A percentile compares a stretch with the other conserved stretches of the same genome.
These are phyloP conservation scores for Spizaetus ornatus DNA, from an alignment of 2,113 vertebrate genomes.

Conservation along the genomic window DNA sequence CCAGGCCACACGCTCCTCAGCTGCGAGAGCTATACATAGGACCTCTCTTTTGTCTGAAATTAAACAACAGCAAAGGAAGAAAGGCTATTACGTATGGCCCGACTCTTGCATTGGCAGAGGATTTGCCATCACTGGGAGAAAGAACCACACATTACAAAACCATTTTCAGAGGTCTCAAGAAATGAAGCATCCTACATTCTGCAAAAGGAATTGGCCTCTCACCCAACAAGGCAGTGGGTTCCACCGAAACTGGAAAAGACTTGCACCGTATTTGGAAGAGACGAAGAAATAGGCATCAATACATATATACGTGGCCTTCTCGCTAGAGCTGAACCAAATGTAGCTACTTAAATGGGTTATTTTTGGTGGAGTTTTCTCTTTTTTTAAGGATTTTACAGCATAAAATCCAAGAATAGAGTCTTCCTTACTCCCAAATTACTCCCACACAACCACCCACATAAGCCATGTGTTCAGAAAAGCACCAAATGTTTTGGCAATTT, in stretches of 20 bases:
- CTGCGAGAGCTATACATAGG: neutral
- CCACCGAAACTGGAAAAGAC: neutral
- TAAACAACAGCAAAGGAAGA: neutral
- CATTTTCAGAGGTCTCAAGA: neutral
- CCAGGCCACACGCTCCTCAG: neutral
- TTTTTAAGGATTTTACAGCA: neutral
- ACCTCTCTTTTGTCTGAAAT: neutral
- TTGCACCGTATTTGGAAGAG: neutral
- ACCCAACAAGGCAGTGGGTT: neutral
- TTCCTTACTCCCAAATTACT: slow-evolving; percentile 33
- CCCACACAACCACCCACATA: slow-evolving; percentile 18
- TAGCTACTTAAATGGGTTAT: neutral
- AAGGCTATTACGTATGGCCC: fast-evolving
- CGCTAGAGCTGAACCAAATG: neutral
- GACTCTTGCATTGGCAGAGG: neutral
- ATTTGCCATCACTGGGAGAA: neutral
- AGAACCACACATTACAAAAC: neutral
- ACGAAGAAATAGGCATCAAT: neutral
- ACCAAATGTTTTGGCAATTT: slow-evolving; percentile 5
- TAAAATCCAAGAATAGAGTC: slow-evolving; percentile 15
- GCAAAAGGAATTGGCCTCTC: neutral
- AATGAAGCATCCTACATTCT: neutral
- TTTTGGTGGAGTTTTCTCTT: slow-evolving; percentile 5
- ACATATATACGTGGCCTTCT: neutral
- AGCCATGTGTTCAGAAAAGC: slow-evolving; percentile 4